Evolutionary conservation across 2,888 invertebrate species (phyloP), one percentile per base, ranked within the genome.

Genomic region (Nycteola revayana): DNA sequence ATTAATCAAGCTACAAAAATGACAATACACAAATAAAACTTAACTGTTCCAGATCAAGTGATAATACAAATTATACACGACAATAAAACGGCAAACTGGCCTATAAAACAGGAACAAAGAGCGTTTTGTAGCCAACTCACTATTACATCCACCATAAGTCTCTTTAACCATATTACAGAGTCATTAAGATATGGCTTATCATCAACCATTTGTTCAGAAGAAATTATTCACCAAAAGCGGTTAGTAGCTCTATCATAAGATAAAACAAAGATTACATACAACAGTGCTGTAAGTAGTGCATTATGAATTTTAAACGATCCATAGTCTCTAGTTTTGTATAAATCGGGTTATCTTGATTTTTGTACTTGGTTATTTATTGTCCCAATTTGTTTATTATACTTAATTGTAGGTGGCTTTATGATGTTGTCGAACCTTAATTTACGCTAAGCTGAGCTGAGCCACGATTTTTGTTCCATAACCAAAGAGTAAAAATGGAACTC

Each of bases 101-200:
- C 51, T 51, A 64, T 51, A 64, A 67, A 70, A 65, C 62, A 62
- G 58, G 67, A 71, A 71, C 5, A 74, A 60, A 61, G 62, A 65
- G 62, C 67, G 65, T 71, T 70, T 68, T 66, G 67, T 70, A 64
- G 47, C 53, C 61, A 66, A 75, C 69, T 65, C 69, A 63, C 76
- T 75, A 75, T 71, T 60, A 71, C 69, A 72, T 53, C 58, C 49
- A 63, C 64, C 60, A 60, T 66, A 67, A 69, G 61, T 69, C 66
- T 57, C 14, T 52, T 64, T 63, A 60, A 57, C 41, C 49, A 56
- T 72, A 76, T 70, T 70, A 78, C 66, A 61, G 50, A 60, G 63
- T 66, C 67, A 76, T 83, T 82, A 73, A 82, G 82, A 83, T 82
- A 74, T 51, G 48, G 51, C 54, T 73, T 81, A 82, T 81, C 82